Percentiles rank a stretch among this genome's conserved stretches.
These are phyloP conservation scores for Diprion similis DNA, from an alignment of 1,140 invertebrate species.

Conservation along the genomic window DNA sequence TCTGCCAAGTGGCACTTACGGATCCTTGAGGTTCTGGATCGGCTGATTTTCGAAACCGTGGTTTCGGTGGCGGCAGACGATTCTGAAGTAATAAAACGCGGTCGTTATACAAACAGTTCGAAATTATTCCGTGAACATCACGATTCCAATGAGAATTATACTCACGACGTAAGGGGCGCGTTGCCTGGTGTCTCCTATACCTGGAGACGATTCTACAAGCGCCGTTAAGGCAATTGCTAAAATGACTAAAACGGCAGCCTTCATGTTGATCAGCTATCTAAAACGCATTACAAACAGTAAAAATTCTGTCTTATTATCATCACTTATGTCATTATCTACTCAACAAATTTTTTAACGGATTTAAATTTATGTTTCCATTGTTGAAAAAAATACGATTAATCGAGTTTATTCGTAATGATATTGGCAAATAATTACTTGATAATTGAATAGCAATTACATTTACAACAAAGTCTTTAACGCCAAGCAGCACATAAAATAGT, in stretches of 20 bases:
- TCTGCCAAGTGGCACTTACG: background rate
- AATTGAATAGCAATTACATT: too few relatives aligned
- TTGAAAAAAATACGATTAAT: too few relatives aligned
- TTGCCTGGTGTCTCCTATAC: background rate
- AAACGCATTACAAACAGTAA: too few relatives aligned
- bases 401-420: too few relatives aligned
- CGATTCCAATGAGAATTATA: background rate
- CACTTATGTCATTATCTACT: too few relatives aligned
- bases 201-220: background rate
- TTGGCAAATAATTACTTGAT: too few relatives aligned
- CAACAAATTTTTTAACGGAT: too few relatives aligned
- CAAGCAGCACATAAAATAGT: too few relatives aligned
- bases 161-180: background rate
- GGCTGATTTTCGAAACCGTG: background rate
- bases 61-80: background rate
- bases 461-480: too few relatives aligned
- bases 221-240: background rate
- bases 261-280: background rate
- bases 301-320: too few relatives aligned
- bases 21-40: slow-evolving; percentile 3
- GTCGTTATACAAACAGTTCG: background rate
- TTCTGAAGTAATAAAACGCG: background rate
- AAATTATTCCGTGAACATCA: background rate
- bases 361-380: too few relatives aligned
- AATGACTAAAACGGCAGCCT: background rate